Conservation (phyloP, 2,113 vertebrate species). For the Scytalopus superciliaris region DNA sequence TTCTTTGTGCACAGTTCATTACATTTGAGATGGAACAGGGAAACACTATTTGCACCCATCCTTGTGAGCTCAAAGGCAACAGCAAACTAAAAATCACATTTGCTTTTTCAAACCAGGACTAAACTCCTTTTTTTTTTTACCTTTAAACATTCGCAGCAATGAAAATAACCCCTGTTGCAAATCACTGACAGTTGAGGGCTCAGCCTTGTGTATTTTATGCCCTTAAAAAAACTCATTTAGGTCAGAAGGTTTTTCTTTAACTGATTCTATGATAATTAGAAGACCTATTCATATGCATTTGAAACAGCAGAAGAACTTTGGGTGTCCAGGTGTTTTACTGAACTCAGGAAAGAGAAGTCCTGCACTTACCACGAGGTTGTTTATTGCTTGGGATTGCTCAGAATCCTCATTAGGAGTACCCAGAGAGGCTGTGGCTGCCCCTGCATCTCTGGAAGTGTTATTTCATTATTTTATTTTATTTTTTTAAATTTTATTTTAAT, state of each 20-base stretch:
- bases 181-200: background rate
- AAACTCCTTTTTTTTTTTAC: background rate
- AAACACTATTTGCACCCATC: background rate
- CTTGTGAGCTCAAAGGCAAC: background rate
- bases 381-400: background rate
- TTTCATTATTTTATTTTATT: too few relatives aligned
- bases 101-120: background rate
- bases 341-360: background rate
- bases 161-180: background rate
- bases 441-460: background rate
- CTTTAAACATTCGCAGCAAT: background rate
- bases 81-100: background rate
- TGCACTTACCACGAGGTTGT: background rate
- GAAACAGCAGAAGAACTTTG: background rate
- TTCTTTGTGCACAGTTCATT: background rate
- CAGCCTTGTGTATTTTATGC: background rate
- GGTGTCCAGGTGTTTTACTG: background rate
- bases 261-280: background rate
- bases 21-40: background rate
- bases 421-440: background rate
- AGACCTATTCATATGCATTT: background rate
- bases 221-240: background rate
- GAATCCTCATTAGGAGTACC: background rate
- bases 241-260: background rate
- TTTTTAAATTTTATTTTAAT: too few relatives aligned